Base-by-base conservation (phyloP, 2,113 vertebrate species). In the Zonotrichia leucophrys region DNA sequence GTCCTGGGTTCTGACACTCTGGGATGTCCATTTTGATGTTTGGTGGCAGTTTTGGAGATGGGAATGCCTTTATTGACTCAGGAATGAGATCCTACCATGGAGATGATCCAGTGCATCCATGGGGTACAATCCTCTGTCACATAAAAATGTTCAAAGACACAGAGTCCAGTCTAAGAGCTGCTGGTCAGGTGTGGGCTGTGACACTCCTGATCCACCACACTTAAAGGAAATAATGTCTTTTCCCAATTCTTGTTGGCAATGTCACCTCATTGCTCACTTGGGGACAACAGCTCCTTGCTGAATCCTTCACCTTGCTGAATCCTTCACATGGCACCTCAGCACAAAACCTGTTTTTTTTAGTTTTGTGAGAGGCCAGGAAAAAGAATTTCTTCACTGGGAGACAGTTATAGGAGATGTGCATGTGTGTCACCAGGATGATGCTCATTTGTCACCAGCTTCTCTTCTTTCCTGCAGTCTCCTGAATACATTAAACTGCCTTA, bases 1-100 rank as follows among this genome's bases (percentile, higher is more conserved):
- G 4, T 49, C 13, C 47, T 49, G 47, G 47, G 47, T 24, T 49
- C 49, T 7, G 8, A 23, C 49, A 49, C 49, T 49, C 49, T 35
- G 49, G 15, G 14, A 10, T 11, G 27, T 2, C 22, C 3, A 0
- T 24, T 15, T 0, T 4, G 25, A 6, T 4, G 15, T 59, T 39
- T 37, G 28, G 20, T 41, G 59, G 15, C 31, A 9, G 4, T 55
- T 84, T 59, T 53, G 41, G 72, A 50, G 35, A 5, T 23, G 22
- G 3, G 1, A 1, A 2, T 22, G 15, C 25, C 25, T 41, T 0
- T 5, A 21, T 1, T 15, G 46, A 8, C 58, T 14, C 60, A 10
- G 4, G 16, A 39, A 31, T 30, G 27, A 18, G 5, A 60, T 35
- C 42, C 46, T 49, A 11, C 15, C 10, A 1, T 0, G 0, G 44